Evolutionary conservation across 2,113 vertebrate species (phyloP), one percentile per base, ranked within the genome.

Genomic region (Phaetusa simplex): DNA sequence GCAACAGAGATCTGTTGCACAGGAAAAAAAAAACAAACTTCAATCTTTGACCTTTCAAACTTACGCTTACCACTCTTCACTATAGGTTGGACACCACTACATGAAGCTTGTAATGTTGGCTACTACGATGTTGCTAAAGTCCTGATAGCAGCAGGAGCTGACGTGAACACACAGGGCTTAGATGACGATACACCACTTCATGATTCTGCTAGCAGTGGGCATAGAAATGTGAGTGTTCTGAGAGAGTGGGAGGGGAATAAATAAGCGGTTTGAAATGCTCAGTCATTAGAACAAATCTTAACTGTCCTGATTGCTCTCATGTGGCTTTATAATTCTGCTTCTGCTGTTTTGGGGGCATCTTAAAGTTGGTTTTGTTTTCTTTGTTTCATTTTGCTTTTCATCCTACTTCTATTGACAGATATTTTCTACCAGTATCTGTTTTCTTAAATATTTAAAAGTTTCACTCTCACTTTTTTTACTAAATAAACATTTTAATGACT

Each of bases 151-250:
- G 99, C 99, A 0, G 99, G 99, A 79, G 99, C 99, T 2, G 99
- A 99, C 30, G 99, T 99, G 95, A 99, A 99, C 97, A 99, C 99
- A 0, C 99, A 99, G 94, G 99, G 99, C 81, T 98, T 99, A 97
- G 99, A 99, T 87, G 99, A 99, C 62, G 99, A 99, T 97, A 99
- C 99, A 1, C 99, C 99, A 3, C 99, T 99, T 30, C 99, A 99
- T 43, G 99, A 99, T 88, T 99, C 99, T 76, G 99, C 99, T 69
- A 99, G 99, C 88, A 99, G 99, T 85, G 99, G 99, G 27, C 99
- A 99, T 42, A 99, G 98, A 98, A 99, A 99, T 32, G 99, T 99
- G 98, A 98, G 98, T 98, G 76, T 81, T 30, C 26, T 30, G 47
- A 30, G 20, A 32, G 38, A 76, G 20, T 8, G 29, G 65, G 47